phyloP scores from a whole-genome alignment of 1,140 invertebrate genomes.

The Mylabris phalerata region DNA sequence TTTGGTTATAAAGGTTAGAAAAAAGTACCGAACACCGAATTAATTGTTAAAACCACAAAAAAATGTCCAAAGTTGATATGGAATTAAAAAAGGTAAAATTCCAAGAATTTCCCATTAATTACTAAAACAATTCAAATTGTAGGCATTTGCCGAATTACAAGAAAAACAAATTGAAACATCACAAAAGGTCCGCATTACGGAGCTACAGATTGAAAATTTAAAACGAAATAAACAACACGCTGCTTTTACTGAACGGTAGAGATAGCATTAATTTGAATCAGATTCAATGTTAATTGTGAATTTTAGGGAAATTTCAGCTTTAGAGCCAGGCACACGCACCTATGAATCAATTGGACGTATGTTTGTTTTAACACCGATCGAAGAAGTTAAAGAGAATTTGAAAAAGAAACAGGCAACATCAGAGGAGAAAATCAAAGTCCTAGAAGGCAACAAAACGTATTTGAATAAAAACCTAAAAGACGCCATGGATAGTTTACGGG shows the following conservation, averaged over 20 bases:
- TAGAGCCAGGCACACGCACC: constrained; percentile 32
- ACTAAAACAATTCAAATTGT: constrained; percentile 16
- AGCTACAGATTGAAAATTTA: constrained; percentile 69
- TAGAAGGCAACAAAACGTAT: constrained; percentile 69
- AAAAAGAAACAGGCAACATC: constrained; percentile 53
- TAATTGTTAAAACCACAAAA: not conserved
- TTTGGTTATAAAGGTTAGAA: constrained; percentile 7
- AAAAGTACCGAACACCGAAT: not conserved
- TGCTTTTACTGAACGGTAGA: constrained; percentile 59
- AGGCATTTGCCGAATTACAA: constrained; percentile 79
- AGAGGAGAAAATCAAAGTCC: constrained; percentile 63
- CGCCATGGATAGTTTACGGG: constrained; percentile 75
- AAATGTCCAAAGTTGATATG: constrained; percentile 40
- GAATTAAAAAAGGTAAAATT: constrained; percentile 38
- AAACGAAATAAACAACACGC: constrained; percentile 62
- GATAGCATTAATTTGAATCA: constrained; percentile 14
- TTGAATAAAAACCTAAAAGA: constrained; percentile 74
- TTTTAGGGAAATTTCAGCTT: constrained; percentile 38
- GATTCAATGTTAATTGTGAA: constrained; percentile 1
- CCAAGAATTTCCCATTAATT: not conserved
- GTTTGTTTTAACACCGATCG: constrained; percentile 68
- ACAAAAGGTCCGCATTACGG: constrained; percentile 72
- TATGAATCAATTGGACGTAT: constrained; percentile 79
- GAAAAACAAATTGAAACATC: constrained; percentile 74
- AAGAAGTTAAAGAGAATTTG: constrained; percentile 58